Base-by-base conservation (phyloP, 1,140 invertebrate species). In the Coenobita brevimanus region DNA sequence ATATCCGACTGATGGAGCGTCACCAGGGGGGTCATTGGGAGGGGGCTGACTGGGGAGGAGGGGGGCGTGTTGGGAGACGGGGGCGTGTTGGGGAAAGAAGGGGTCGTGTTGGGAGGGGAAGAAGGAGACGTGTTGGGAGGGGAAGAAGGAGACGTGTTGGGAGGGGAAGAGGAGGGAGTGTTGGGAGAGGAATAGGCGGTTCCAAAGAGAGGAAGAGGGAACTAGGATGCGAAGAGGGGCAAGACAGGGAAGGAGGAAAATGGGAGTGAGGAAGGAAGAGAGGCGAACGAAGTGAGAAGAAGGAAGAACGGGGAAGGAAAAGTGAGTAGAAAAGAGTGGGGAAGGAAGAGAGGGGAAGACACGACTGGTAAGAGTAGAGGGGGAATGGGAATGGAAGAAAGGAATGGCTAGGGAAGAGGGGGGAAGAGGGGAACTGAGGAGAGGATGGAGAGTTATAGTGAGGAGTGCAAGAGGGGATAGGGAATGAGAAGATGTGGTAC, bases 1-100 rank as follows among this genome's bases (percentile, higher is more conserved):
- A 69, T 69, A 82, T 82, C 62, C 36, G 54, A 82, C 41, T 67
- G 62, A 82, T 82, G 62, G 62, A 82, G 64, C 38, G 62, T 30
- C 24, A 46, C 3, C 50, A 21, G 43, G 78, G 24, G 38, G n/a
- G 64, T 67, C 8, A n/a, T 4, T 50, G 46, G 46, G 6, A 17
- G 17, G 6, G 46, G 46, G 6, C 17, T n/a, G n/a, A n/a, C n/a
- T 50, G 46, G 46, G 6, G 6, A 6, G 6, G 46, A 50, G 46
- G 46, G 46, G 46, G 46, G 46, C 46, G 6, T 8, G 46, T 6
- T 8, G 46, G 46, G 46, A n/a, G 46, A 17, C 17, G 46, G 46
- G 46, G 46, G 46, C 4, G 6, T 8, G 46, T 6, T 50, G 46
- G 46, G 46, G 17, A 6, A 8, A 17, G 46, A 6, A 17, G 46